Conservation (phyloP, 1,140 invertebrate genomes). For the Episyrphus balteatus region DNA sequence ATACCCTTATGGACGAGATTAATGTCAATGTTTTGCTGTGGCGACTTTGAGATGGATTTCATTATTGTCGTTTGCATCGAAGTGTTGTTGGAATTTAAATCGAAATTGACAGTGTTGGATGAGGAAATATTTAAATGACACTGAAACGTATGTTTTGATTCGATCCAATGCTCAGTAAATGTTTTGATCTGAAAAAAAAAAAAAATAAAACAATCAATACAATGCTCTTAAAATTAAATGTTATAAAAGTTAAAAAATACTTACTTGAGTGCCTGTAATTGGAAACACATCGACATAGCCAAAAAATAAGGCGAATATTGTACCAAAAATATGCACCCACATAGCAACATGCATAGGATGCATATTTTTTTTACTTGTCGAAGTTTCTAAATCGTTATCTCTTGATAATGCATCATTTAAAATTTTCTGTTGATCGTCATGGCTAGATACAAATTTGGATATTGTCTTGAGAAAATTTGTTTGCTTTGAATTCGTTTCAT, state of each 20-base stretch:
- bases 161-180: background rate
- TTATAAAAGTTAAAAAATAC: too few species aligned
- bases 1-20: background rate
- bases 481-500: background rate
- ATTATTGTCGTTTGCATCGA: background rate
- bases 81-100: background rate
- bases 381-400: background rate
- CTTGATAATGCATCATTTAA: background rate
- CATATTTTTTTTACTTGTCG: background rate
- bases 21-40: background rate
- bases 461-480: conserved; percentile 1
- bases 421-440: background rate
- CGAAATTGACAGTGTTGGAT: background rate
- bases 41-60: background rate
- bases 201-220: background rate
- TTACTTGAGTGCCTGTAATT: background rate
- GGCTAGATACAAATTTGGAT: conserved; percentile 2
- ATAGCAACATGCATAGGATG: background rate
- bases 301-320: background rate
- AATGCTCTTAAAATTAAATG: too few species aligned
- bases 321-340: conserved; percentile 2
- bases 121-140: background rate
- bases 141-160: background rate
- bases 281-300: conserved; percentile 2
- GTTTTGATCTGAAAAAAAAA: conserved; percentile 1